phyloP scores from a whole-genome alignment of 2,113 vertebrate genomes.

The Pimephales promelas region DNA sequence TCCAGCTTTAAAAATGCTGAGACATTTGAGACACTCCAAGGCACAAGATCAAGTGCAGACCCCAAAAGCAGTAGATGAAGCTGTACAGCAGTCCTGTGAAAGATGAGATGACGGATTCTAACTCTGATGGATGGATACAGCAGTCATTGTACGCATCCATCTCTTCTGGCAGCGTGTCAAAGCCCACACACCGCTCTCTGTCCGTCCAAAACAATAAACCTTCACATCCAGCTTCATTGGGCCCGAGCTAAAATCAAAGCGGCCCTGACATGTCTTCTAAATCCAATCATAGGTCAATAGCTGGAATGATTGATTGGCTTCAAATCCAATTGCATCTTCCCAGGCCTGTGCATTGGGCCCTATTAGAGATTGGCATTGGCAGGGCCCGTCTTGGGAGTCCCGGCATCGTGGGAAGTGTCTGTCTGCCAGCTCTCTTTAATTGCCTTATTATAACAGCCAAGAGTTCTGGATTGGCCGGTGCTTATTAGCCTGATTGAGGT shows the following conservation, averaged over 20 bases:
- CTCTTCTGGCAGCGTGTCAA: slow-evolving; percentile 62
- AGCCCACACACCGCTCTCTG: slow-evolving; percentile 48
- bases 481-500: slow-evolving; percentile 42
- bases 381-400: slow-evolving; percentile 56
- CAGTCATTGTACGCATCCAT: slow-evolving; percentile 61
- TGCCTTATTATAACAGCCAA: slow-evolving; percentile 51
- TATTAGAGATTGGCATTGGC: slow-evolving; percentile 67
- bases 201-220: slow-evolving; percentile 67
- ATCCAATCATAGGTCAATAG: slow-evolving; percentile 71
- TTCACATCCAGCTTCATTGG: slow-evolving; percentile 66
- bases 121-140: slow-evolving; percentile 64
- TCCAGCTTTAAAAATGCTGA: neutral
- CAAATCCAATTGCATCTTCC: slow-evolving; percentile 62
- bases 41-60: neutral
- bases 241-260: slow-evolving; percentile 67
- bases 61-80: slow-evolving; percentile 35
- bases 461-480: slow-evolving; percentile 29
- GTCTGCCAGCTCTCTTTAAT: slow-evolving; percentile 54
- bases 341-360: slow-evolving; percentile 53
- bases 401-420: slow-evolving; percentile 42
- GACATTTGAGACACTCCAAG: neutral
- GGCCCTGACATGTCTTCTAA: slow-evolving; percentile 66
- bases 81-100: slow-evolving; percentile 46
- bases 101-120: slow-evolving; percentile 64
- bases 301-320: slow-evolving; percentile 69